phyloP scores from a whole-genome alignment of 2,113 vertebrate genomes.

The Piaya cayana region DNA sequence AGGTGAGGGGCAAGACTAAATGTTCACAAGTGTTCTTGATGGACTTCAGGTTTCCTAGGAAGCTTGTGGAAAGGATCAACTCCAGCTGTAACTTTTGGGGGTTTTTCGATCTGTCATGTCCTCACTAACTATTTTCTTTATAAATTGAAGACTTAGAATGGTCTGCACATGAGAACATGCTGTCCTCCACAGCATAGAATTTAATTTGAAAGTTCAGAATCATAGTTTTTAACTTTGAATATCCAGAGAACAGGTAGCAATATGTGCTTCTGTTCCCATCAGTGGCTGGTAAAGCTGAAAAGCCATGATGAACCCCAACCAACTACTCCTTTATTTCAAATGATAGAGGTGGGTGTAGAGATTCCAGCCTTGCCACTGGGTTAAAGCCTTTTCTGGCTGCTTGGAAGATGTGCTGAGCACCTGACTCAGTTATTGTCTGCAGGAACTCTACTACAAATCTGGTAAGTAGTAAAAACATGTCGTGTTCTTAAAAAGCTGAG shows the following conservation, averaged over 20 bases:
- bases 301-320: not conserved
- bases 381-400: not conserved
- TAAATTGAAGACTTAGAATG: not conserved
- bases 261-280: not conserved
- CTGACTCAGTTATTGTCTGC: not conserved
- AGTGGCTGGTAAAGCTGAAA: not conserved
- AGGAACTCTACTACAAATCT: not conserved
- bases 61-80: not conserved
- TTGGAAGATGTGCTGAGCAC: not conserved
- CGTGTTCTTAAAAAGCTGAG: not conserved
- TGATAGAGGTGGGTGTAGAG: not conserved
- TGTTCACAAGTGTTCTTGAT: not conserved
- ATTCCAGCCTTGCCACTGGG: not conserved
- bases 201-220: not conserved
- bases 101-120: not conserved
- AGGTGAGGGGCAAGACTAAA: not conserved
- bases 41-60: not conserved
- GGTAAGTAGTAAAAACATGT: not conserved
- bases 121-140: not conserved
- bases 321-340: not conserved
- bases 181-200: not conserved
- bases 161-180: not conserved
- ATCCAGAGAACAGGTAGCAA: not conserved
- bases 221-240: not conserved
- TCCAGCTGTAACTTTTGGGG: fast-evolving